These are phyloP conservation scores for Muntiacus reevesi DNA, from an alignment of 2,113 vertebrate genomes.

Conservation along the genomic window DNA sequence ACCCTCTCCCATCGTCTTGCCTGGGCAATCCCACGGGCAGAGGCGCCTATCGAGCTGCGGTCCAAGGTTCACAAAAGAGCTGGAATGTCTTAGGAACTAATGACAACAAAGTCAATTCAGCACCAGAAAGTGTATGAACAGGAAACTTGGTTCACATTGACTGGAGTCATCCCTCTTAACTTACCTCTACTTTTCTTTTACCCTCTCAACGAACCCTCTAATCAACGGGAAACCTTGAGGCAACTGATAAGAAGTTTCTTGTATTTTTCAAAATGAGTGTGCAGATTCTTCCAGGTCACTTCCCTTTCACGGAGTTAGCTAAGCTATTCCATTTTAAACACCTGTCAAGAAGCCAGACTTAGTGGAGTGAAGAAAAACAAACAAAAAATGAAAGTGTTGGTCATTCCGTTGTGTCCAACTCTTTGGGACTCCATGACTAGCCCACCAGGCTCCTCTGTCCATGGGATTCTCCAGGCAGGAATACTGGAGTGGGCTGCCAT, in stretches of 20 bases:
- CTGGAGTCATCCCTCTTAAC: background rate
- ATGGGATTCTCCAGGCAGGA: background rate
- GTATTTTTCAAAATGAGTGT: background rate
- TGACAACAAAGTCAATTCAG: background rate
- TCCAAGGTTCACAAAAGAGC: background rate
- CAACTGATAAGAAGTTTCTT: background rate
- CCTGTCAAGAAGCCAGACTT: background rate
- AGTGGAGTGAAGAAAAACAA: background rate
- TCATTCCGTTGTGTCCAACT: background rate
- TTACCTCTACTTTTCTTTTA: background rate
- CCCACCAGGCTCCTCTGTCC: background rate
- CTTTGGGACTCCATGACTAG: background rate
- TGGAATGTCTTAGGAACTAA: background rate
- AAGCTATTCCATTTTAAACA: background rate
- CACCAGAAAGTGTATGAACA: background rate
- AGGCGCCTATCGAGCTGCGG: background rate
- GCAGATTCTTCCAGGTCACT: background rate
- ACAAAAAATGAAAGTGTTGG: background rate
- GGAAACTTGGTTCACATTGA: background rate
- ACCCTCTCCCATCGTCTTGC: background rate
- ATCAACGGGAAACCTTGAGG: background rate
- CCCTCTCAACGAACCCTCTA: background rate
- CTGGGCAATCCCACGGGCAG: background rate
- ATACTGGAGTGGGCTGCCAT: background rate
- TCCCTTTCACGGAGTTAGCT: background rate